Base-by-base conservation (phyloP, 1,140 invertebrate genomes). In the Radopholus similis region DNA sequence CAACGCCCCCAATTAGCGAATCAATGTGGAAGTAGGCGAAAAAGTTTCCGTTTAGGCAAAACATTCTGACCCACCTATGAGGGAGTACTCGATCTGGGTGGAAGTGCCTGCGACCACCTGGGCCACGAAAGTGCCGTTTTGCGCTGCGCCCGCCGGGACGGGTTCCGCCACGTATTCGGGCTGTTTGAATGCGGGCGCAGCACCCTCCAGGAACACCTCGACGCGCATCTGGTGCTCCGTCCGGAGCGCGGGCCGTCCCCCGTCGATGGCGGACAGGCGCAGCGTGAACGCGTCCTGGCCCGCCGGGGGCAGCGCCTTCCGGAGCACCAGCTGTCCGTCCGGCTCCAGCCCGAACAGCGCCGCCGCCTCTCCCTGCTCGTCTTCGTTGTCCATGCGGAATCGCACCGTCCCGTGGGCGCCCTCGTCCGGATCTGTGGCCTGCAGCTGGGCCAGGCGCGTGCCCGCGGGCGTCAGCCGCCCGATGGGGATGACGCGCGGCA, bases 81-180 rank as follows among this genome's bases (percentile, higher is more conserved):
- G 21, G 13, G 44, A 57, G 66, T 78, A 78, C 13, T 64, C 58
- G 35, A 74, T 51, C 11, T 57, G 47, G 26, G 64, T 66, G 23
- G 59, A 44, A 30, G 42, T 68, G 32, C 77, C 78, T 15, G 77
- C 78, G 26, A 78, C 47, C 11, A 82, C 57, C 56, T 80, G 70
- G 15, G 40, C 47, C 11, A 82, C 62, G 42, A 73, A 59, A 30
- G 65, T 57, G 18, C 78, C 76, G 4, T 67, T 68, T n/a, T 60
- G 34, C 8, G 65, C 64, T 44, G 66, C 68, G 26, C 32, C 26
- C 11, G 55, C 70, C 21, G 72, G 28, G 30, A 68, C 40, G 4
- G n/a, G 53, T 21, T 65, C 37, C 13, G 66, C 66, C 18, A 40
- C 60, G 21, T 76, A 65, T 11, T 62, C 59, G 11, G 66, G 18